These are phyloP conservation scores for Lycaon pictus DNA, from an alignment of 2,113 vertebrate genomes.

Conservation along the genomic window DNA sequence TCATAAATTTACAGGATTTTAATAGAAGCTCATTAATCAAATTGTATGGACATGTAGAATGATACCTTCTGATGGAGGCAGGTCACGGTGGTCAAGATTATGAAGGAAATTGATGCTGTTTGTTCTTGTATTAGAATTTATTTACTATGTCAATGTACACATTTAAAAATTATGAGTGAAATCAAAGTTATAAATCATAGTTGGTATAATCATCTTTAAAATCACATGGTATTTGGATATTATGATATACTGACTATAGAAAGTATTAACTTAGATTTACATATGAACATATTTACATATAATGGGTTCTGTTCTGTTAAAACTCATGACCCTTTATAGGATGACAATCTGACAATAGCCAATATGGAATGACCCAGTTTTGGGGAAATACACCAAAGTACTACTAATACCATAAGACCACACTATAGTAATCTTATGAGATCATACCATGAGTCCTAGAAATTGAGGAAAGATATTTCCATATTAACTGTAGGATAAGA, in stretches of 20 bases:
- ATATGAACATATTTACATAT: background rate
- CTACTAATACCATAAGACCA: background rate
- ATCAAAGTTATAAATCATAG: background rate
- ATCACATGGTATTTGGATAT: background rate
- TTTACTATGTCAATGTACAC: background rate
- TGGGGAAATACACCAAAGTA: background rate
- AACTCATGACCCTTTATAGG: background rate
- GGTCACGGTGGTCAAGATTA: background rate
- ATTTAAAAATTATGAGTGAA: background rate
- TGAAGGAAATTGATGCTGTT: background rate
- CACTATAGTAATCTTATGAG: background rate
- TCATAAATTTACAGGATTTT: constrained; percentile 59
- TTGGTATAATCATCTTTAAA: constrained; percentile 32
- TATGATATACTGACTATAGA: background rate
- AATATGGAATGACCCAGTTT: background rate
- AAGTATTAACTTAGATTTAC: constrained; percentile 17
- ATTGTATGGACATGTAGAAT: background rate
- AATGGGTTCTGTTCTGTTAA: background rate
- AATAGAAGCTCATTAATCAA: constrained; percentile 50
- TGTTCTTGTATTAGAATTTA: constrained; percentile 23
- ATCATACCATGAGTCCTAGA: background rate
- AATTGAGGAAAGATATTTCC: background rate
- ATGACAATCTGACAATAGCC: background rate
- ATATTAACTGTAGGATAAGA: background rate
- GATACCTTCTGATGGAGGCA: background rate